phyloP scores from a whole-genome alignment of 2,797 vertebrate genomes.

The Paramormyrops hopkinsi region DNA sequence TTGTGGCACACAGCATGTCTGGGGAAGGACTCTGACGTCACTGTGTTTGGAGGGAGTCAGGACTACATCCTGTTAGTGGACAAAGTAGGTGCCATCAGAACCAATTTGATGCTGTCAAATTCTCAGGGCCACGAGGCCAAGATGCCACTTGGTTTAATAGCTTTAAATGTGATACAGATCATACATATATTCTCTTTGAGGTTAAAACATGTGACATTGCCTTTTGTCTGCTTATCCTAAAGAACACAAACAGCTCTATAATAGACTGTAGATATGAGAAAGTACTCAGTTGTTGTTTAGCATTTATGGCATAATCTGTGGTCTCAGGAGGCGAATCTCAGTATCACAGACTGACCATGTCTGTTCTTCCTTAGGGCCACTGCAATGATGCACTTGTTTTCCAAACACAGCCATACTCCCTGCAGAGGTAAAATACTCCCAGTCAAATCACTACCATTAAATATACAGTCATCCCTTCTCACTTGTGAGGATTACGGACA shows the following conservation, averaged over 20 bases:
- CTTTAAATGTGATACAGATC: not conserved
- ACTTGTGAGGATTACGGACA: not conserved
- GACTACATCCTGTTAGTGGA: constrained; percentile 87
- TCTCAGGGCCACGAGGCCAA: not conserved
- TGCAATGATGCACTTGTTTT: constrained; percentile 90
- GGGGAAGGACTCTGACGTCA: constrained; percentile 81
- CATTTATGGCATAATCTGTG: not conserved
- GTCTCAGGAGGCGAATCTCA: not conserved
- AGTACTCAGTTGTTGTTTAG: not conserved
- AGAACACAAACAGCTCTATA: not conserved
- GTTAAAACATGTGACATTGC: not conserved
- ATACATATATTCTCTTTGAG: not conserved
- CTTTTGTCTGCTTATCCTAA: not conserved
- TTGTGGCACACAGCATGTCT: constrained; percentile 89
- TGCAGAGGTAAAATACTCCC: constrained; percentile 70
- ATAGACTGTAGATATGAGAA: not conserved
- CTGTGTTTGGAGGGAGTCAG: constrained; percentile 93
- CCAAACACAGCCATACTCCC: constrained; percentile 82
- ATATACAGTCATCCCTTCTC: not conserved
- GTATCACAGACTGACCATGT: not conserved
- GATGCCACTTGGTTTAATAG: not conserved
- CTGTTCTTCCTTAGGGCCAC: constrained; percentile 56
- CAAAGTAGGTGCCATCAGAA: constrained; percentile 62
- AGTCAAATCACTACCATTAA: not conserved
- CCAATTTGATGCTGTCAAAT: not conserved